Base-by-base conservation (phyloP, 2,113 vertebrate genomes). In the Mobula hypostoma region DNA sequence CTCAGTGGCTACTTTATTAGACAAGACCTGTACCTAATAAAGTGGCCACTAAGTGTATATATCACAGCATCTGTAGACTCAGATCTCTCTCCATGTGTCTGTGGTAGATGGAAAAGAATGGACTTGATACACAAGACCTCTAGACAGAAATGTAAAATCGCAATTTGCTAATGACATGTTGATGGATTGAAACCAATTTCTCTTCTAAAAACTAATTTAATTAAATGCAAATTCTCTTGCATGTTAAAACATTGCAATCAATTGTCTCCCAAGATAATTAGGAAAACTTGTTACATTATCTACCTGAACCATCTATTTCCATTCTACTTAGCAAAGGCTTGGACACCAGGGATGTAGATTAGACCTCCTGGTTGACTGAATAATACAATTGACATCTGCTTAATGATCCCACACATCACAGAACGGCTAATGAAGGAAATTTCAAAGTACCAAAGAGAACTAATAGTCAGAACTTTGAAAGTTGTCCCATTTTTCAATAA, bases 141-240 rank as follows among this genome's bases (percentile, higher is more conserved):
- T 11, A 48, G 11, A 19, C 82, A 63, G 85, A 88, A 32, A 27
- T 19, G 5, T 68, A 17, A 27, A 68, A 66, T 90, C 29, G 15
- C 7, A 66, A 66, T 32, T 32, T 66, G 29, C 29, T 1, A 7
- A 2, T 66, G 58, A 32, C 61, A 32, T 66, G 29, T 32, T 90
- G 61, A 66, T 66, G 29, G 85, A 90, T 90, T 90, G n/a, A 90
- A 90, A 32, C 63, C 61, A 90, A 90, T 90, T 32, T 61, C 61
- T 90, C 15, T 90, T 90, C 61, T 61, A 66, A 66, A 90, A 90
- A 90, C 85, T 68, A 90, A 90, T 90, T 90, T 90, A 63, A 90
- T 90, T 90, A 90, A 68, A 90, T 66, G 29, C 61, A 90, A 90
- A 68, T 68, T 61, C 5, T 90, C 85, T 21, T 7, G n/a, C 15